These are phyloP conservation scores for Lasius fuliginosus DNA, from an alignment of 2,888 invertebrate species.

Conservation along the genomic window DNA sequence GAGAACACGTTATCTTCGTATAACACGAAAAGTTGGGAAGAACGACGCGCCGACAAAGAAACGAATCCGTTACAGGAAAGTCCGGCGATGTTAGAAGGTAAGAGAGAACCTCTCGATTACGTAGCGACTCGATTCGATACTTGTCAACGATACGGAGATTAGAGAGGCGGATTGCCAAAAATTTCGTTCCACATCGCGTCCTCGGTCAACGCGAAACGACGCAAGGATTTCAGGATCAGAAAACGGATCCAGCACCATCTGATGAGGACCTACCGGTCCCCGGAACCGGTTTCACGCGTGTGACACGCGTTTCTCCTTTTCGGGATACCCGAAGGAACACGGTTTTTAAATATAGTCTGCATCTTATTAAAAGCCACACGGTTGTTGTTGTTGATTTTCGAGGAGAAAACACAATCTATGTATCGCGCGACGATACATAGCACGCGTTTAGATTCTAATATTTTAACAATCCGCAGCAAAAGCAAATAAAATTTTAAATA, in stretches of 20 bases:
- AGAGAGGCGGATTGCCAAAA: constrained; percentile 52
- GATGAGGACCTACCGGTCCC: constrained; percentile 69
- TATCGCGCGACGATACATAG: not conserved
- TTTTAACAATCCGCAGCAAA: not conserved
- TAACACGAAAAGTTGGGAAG: not conserved
- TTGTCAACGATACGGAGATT: constrained; percentile 53
- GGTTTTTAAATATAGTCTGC: constrained; percentile 56
- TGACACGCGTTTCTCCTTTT: constrained; percentile 74
- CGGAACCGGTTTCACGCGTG: constrained; percentile 72
- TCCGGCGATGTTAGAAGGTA: constrained; percentile 1
- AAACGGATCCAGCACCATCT: constrained; percentile 61
- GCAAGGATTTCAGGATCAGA: constrained; percentile 74
- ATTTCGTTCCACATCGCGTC: constrained; percentile 58
- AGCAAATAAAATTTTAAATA: not conserved
- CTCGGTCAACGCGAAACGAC: constrained; percentile 44
- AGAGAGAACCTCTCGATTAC: constrained; percentile 59
- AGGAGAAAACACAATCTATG: not conserved
- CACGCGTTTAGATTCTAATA: not conserved
- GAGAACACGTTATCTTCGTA: not conserved
- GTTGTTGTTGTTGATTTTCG: constrained; percentile 43
- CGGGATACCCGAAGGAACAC: constrained; percentile 65
- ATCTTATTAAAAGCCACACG: constrained; percentile 59
- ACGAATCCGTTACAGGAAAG: not conserved
- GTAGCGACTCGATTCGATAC: constrained; percentile 51
- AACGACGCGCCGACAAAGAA: not conserved